Evolutionary conservation across 2,888 invertebrate genomes (phyloP), one percentile per base, ranked within the genome.

Genomic region (Tetragonisca angustula): DNA sequence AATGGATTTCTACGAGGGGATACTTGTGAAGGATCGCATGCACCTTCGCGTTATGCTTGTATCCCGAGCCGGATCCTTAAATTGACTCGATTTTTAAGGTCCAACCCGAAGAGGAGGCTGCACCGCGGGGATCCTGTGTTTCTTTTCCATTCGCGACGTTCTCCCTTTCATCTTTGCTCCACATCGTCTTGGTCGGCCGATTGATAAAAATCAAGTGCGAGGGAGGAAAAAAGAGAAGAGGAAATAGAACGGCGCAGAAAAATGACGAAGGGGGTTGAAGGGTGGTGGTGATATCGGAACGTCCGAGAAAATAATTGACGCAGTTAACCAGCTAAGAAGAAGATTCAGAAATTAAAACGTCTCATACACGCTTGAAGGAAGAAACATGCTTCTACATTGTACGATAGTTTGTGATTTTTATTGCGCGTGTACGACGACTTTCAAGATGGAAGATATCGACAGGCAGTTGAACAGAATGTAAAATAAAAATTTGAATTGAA

Each of bases 121-220:
- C 93, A 83, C 94, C 90, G 90, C 93, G 91, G 93, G 94, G 90
- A 90, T 92, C 89, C 93, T 77, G 89, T 94, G 93, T 94, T 94
- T 92, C 93, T 92, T 91, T 92, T 86, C 91, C 91, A 91, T 92
- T 91, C 90, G 90, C 91, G 90, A 90, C 91, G 91, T 92, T 91
- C 92, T 92, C 91, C 91, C 86, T 87, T 89, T 91, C 90, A 82
- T 89, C 90, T 90, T 88, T 91, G 87, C 90, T 84, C 90, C 89
- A 86, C 86, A 90, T 88, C 89, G 79, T 71, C 75, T 70, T 65
- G 59, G 43, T 71, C 69, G 76, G 68, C 24, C 86, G 86, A 89
- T 88, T 86, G 88, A 90, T 90, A 90, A 89, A 90, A 85, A 85
- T 85, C 84, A 78, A 81, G 74, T 61, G 65, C 43, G 69, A 65